These are phyloP conservation scores for Mesopsocus fuscifrons DNA, from an alignment of 2,888 invertebrate genomes.

Conservation along the genomic window DNA sequence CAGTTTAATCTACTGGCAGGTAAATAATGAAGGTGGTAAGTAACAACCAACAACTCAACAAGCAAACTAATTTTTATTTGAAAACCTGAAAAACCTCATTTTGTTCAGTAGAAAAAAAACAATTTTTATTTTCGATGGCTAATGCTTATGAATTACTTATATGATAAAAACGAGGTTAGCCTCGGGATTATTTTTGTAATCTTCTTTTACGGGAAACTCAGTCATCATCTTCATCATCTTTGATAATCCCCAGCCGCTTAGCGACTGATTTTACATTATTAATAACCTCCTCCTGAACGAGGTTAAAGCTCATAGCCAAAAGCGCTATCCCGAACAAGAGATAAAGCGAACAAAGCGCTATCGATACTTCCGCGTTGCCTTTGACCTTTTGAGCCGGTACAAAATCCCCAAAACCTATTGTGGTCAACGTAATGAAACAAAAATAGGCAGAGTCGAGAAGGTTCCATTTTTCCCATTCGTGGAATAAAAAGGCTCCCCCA, in stretches of 20 bases:
- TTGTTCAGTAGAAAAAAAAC: too few species aligned
- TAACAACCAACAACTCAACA: too few species aligned
- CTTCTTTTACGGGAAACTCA: too few species aligned
- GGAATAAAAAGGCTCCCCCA: constrained; percentile 72
- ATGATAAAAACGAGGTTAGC: too few species aligned
- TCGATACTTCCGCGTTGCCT: constrained; percentile 33
- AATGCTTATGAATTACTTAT: too few species aligned
- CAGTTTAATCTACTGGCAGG: too few species aligned
- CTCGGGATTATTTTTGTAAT: too few species aligned
- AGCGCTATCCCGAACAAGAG: constrained; percentile 85
- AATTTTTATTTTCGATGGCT: too few species aligned
- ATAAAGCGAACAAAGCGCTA: constrained; percentile 81
- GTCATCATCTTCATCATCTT: constrained; percentile 44
- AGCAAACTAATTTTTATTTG: too few species aligned
- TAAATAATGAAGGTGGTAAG: too few species aligned
- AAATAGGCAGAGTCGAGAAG: constrained; percentile 81
- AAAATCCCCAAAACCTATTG: constrained; percentile 83
- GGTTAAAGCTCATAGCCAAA: constrained; percentile 90
- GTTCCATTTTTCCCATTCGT: constrained; percentile 69
- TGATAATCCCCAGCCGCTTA: constrained; percentile 70
- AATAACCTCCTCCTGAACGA: constrained; percentile 87
- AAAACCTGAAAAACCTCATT: too few species aligned
- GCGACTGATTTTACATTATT: constrained; percentile 74
- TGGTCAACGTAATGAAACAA: constrained; percentile 84
- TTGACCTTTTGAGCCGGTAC: constrained; percentile 61